Conservation (phyloP, 2,797 vertebrate genomes). For the Catharus ustulatus region DNA sequence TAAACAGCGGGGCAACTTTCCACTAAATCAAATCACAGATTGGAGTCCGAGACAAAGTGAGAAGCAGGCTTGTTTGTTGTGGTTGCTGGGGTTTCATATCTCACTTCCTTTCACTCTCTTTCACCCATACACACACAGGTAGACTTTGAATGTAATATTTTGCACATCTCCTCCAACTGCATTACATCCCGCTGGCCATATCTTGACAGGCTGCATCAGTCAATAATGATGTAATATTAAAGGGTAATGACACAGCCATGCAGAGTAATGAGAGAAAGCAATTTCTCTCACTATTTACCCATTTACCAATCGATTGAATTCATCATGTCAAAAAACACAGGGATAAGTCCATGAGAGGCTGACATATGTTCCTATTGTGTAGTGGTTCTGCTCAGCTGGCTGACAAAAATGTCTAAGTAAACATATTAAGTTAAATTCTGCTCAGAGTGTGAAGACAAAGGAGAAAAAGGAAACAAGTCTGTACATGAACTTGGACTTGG, state of each 20-base stretch:
- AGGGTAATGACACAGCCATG: constrained; percentile 63
- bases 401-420: constrained; percentile 8
- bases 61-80: neutral
- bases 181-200: constrained; percentile 35
- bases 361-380: neutral
- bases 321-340: constrained; percentile 38
- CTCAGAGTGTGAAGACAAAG: neutral
- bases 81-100: neutral
- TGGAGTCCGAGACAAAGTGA: neutral
- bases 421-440: neutral
- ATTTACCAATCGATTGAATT: constrained; percentile 65
- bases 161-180: constrained; percentile 3
- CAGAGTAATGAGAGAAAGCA: constrained; percentile 70
- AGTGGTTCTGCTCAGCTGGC: neutral
- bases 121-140: neutral
- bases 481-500: neutral
- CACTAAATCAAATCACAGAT: neutral
- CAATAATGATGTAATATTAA: constrained; percentile 73
- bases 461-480: neutral
- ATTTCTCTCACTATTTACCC: constrained; percentile 70
- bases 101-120: neutral
- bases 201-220: constrained; percentile 63
- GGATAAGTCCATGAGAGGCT: neutral
- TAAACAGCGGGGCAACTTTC: neutral
- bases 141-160: constrained; percentile 52